Conservation (phyloP, 2,888 invertebrate species). For the Metellina segmentata region DNA sequence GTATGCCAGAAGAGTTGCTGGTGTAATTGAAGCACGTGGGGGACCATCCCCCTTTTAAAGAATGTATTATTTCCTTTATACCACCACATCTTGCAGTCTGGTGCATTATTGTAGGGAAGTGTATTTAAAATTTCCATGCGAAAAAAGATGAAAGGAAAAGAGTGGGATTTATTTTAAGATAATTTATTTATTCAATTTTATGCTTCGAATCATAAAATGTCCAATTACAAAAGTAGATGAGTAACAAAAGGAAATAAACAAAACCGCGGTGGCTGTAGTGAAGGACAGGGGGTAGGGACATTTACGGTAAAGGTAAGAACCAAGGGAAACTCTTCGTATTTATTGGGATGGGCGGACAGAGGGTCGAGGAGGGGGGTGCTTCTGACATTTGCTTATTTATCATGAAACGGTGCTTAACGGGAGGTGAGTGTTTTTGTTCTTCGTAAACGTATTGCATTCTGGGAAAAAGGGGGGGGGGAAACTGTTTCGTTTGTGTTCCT, state of each 20-base stretch:
- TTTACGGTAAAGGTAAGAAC: not conserved
- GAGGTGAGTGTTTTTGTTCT: conserved; percentile 58
- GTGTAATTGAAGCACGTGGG: too few relatives aligned
- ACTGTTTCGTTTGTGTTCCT: conserved; percentile 59
- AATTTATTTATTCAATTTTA: too few relatives aligned
- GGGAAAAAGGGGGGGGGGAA: conserved; percentile 33
- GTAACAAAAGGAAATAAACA: not conserved
- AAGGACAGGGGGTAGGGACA: not conserved
- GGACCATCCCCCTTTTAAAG: too few relatives aligned
- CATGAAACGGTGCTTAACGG: conserved; percentile 66
- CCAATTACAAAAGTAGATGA: too few relatives aligned
- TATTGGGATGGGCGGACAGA: not conserved
- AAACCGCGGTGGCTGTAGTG: not conserved
- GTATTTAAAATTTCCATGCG: too few relatives aligned
- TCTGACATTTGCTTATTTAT: conserved; percentile 74
- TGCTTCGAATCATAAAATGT: too few relatives aligned
- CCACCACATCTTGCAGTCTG: too few relatives aligned
- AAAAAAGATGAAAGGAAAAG: too few relatives aligned
- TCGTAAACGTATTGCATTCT: conserved; percentile 51
- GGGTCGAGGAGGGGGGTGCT: conserved; percentile 9
- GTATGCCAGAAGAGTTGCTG: too few relatives aligned
- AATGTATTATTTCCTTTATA: too few relatives aligned
- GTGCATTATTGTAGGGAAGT: too few relatives aligned
- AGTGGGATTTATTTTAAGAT: too few relatives aligned
- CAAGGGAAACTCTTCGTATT: conserved; percentile 29